Evolutionary conservation across 2,113 vertebrate species (phyloP).

Genomic region (Petaurus breviceps): DNA sequence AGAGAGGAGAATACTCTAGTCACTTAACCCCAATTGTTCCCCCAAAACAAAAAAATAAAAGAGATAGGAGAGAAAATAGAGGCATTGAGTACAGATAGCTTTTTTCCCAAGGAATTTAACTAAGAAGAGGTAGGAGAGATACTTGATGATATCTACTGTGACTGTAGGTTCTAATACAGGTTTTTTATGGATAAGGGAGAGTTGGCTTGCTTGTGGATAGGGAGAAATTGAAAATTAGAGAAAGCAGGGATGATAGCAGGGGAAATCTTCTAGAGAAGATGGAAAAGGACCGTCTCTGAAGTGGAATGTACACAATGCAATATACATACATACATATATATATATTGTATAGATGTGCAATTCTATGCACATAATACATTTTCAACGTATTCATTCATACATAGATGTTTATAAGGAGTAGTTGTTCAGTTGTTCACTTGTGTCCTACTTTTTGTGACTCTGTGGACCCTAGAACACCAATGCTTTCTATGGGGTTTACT

Average conservation of each 20-base stretch:
- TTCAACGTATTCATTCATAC: neutral
- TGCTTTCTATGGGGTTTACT: neutral
- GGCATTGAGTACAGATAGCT: neutral
- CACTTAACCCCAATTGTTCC: too few relatives aligned
- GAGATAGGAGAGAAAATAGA: neutral
- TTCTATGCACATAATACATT: neutral
- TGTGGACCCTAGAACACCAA: neutral
- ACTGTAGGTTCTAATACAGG: neutral
- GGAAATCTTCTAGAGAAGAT: neutral
- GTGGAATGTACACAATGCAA: neutral
- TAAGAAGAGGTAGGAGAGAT: neutral
- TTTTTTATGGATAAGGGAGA: neutral
- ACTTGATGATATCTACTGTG: neutral
- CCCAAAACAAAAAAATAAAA: neutral
- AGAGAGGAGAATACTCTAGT: neutral
- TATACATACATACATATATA: neutral
- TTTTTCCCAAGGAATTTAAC: neutral
- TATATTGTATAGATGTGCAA: too few relatives aligned
- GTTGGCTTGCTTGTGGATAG: neutral
- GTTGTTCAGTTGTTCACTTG: neutral
- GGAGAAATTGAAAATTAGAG: neutral
- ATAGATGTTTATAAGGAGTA: neutral
- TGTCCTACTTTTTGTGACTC: neutral
- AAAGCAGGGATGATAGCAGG: neutral
- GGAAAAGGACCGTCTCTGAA: neutral